Conservation (phyloP, 2,113 vertebrate species). For the Ctenodactylus gundi region DNA sequence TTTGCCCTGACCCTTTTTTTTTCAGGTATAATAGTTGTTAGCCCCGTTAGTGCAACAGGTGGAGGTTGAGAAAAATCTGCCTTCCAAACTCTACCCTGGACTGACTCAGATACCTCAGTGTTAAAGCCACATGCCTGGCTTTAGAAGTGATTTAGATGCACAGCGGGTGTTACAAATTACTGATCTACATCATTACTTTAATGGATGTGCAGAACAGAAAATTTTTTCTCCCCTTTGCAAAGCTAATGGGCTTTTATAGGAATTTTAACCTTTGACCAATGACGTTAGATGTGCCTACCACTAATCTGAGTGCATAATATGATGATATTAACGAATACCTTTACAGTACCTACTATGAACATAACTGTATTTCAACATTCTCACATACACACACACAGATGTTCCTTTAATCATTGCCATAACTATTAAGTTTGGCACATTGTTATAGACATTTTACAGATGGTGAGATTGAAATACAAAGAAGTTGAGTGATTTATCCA, state of each 20-base stretch:
- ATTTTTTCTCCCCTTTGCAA: not conserved
- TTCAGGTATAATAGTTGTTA: not conserved
- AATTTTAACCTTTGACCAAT: not conserved
- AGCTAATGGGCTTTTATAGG: not conserved
- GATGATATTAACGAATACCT: not conserved
- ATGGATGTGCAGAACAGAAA: not conserved
- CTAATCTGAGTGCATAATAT: not conserved
- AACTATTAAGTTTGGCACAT: not conserved
- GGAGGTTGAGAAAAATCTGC: not conserved
- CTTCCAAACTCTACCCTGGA: not conserved
- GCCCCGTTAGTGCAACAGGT: not conserved
- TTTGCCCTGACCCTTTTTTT: too few relatives aligned
- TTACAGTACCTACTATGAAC: not conserved
- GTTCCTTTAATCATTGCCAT: not conserved
- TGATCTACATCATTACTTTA: not conserved
- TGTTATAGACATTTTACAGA: not conserved
- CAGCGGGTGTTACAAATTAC: not conserved
- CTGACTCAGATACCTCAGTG: not conserved
- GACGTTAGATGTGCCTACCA: not conserved
- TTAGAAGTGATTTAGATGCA: not conserved
- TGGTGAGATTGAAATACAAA: slow-evolving; percentile 23
- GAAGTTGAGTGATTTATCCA: not conserved
- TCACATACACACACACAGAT: not conserved
- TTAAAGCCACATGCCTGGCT: not conserved
- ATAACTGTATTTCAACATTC: not conserved